A percentile compares a stretch with the other conserved stretches of the same genome.
These are phyloP conservation scores for Arctopsyche grandis DNA, from an alignment of 1,140 invertebrate species.

Conservation along the genomic window DNA sequence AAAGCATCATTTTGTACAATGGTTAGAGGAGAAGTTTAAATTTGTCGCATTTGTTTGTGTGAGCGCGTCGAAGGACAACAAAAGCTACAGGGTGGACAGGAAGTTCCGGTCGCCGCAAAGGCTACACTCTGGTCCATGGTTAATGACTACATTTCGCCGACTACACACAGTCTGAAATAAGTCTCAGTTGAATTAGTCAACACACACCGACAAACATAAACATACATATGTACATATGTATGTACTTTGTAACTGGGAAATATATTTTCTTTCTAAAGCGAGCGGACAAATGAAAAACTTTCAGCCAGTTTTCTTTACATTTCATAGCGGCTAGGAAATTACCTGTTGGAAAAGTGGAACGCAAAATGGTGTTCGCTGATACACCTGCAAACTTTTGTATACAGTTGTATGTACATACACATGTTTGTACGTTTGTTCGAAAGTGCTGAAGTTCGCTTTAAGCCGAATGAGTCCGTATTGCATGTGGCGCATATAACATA, in stretches of 20 bases:
- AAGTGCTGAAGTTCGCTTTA: no score
- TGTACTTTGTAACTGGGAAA: background rate
- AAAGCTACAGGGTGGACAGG: constrained; percentile 19
- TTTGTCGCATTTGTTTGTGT: no score
- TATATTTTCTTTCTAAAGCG: background rate
- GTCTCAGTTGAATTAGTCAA: constrained; percentile 1
- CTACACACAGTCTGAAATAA: background rate
- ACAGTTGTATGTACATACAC: no score
- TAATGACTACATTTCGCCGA: background rate
- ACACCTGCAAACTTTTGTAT: no score
- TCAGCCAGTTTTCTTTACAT: background rate
- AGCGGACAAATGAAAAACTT: background rate
- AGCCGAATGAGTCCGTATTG: no score
- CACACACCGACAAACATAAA: background rate
- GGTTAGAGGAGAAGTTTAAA: no score
- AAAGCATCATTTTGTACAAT: no score
- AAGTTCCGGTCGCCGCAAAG: constrained; percentile 28
- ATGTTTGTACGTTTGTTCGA: no score
- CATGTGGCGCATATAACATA: no score
- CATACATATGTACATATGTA: background rate
- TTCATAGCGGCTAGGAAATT: no score
- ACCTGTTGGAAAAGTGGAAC: no score
- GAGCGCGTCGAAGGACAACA: background rate
- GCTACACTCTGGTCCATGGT: background rate
- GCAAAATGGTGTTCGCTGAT: no score